A percentile compares a stretch with the other conserved stretches of the same genome.
Evolutionary conservation across 2,113 vertebrate genomes (phyloP).

Genomic region (Cygnus atratus): DNA sequence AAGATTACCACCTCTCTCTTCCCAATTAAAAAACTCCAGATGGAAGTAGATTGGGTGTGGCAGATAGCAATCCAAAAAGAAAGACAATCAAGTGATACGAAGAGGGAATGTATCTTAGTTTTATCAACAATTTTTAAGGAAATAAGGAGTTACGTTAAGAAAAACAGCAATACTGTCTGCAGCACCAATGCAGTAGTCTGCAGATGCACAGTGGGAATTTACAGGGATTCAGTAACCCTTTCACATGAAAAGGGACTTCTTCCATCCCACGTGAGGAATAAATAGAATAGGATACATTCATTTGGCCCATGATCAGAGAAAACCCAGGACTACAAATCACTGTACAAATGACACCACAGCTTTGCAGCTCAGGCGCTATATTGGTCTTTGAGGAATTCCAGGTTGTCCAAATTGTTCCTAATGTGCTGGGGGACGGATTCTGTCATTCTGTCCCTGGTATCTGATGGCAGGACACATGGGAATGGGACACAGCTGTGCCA

Average conservation of each 20-base stretch:
- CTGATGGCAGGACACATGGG: not conserved
- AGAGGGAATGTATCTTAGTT: not conserved
- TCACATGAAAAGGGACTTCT: not conserved
- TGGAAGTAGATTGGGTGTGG: not conserved
- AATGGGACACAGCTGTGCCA: not conserved
- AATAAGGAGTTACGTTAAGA: not conserved
- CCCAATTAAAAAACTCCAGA: conserved; percentile 47
- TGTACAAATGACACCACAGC: not conserved
- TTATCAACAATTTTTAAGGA: not conserved
- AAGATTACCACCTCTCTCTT: not conserved
- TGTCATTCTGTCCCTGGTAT: not conserved
- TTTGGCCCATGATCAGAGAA: not conserved
- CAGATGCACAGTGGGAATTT: not conserved
- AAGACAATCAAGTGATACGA: not conserved
- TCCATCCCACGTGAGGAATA: not conserved
- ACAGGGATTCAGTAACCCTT: not conserved
- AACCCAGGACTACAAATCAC: not conserved
- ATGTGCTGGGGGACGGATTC: not conserved
- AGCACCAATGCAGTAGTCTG: not conserved
- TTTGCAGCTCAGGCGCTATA: not conserved
- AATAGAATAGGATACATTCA: not conserved
- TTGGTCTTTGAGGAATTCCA: not conserved
- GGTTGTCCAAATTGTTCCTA: not conserved
- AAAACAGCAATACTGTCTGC: not conserved
- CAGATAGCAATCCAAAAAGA: not conserved